phyloP scores from a whole-genome alignment of 2,797 vertebrate species.

The Sparidentex hasta region DNA sequence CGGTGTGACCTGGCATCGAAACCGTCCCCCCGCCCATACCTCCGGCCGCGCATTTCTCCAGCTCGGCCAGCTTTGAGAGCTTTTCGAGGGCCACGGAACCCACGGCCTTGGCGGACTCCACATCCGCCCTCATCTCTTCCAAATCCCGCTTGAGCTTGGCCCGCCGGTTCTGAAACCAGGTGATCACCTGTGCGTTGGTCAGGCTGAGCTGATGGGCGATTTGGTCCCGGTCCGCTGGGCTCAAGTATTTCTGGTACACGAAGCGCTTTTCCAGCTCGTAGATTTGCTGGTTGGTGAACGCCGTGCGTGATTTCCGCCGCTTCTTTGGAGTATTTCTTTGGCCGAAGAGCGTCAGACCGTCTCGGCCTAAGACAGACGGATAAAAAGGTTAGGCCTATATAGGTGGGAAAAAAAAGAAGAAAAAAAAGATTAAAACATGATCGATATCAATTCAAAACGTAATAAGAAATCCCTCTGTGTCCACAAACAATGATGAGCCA shows the following conservation, averaged over 20 bases:
- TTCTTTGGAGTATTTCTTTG: constrained; percentile 86
- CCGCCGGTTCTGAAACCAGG: constrained; percentile 94
- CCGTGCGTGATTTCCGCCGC: constrained; percentile 92
- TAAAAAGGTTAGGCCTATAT: neutral
- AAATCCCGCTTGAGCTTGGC: constrained; percentile 92
- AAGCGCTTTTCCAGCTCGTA: constrained; percentile 94
- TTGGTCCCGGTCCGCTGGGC: constrained; percentile 91
- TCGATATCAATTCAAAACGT: too few relatives aligned
- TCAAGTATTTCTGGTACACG: constrained; percentile 92
- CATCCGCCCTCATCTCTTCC: constrained; percentile 93
- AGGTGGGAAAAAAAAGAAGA: neutral
- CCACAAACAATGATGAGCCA: neutral
- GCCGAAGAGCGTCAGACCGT: constrained; percentile 83
- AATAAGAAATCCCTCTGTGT: neutral
- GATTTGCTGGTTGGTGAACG: constrained; percentile 94
- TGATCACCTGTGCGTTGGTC: constrained; percentile 92
- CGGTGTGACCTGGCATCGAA: constrained; percentile 44
- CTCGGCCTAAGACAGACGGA: constrained; percentile 39
- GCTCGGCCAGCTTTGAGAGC: constrained; percentile 90
- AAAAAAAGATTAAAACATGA: neutral
- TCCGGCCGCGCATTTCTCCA: constrained; percentile 85
- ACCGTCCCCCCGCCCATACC: constrained; percentile 15
- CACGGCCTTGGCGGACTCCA: constrained; percentile 91
- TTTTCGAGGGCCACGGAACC: constrained; percentile 88
- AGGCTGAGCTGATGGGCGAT: constrained; percentile 92